These are phyloP conservation scores for Characodon lateralis DNA, from an alignment of 2,797 vertebrate genomes.

Conservation along the genomic window DNA sequence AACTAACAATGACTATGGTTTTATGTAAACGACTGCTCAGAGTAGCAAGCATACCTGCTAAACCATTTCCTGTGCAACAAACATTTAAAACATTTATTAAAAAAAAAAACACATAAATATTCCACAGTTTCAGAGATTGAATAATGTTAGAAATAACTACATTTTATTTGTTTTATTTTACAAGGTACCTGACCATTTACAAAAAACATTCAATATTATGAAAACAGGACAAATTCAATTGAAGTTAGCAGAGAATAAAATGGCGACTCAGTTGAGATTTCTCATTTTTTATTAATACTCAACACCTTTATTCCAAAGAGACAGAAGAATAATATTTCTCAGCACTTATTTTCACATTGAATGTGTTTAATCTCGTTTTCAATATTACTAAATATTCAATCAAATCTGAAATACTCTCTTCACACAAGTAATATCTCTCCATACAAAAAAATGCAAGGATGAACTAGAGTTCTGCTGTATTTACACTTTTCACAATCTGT, in stretches of 20 bases:
- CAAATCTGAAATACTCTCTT: slow-evolving; percentile 82
- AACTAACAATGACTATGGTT: background rate
- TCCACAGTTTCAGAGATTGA: background rate
- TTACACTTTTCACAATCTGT: slow-evolving; percentile 86
- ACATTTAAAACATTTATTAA: background rate
- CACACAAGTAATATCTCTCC: slow-evolving; percentile 83
- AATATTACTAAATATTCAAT: slow-evolving; percentile 85
- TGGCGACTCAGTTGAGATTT: slow-evolving; percentile 63
- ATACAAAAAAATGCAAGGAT: slow-evolving; percentile 81
- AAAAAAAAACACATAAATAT: background rate
- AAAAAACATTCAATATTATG: background rate
- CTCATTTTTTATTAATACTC: slow-evolving; percentile 84
- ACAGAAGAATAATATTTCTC: slow-evolving; percentile 87
- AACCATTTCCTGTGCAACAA: background rate
- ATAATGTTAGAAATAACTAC: background rate
- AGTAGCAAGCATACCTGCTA: background rate
- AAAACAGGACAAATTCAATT: background rate
- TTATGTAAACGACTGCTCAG: background rate
- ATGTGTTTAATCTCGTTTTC: slow-evolving; percentile 82
- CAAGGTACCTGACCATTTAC: background rate
- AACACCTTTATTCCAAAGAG: slow-evolving; percentile 88
- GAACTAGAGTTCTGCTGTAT: slow-evolving; percentile 77
- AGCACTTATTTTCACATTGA: slow-evolving; percentile 85
- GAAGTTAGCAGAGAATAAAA: slow-evolving; percentile 16
- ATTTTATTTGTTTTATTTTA: background rate